Base-by-base conservation (phyloP, 2,113 vertebrate species). In the Leptodactylus fuscus region DNA sequence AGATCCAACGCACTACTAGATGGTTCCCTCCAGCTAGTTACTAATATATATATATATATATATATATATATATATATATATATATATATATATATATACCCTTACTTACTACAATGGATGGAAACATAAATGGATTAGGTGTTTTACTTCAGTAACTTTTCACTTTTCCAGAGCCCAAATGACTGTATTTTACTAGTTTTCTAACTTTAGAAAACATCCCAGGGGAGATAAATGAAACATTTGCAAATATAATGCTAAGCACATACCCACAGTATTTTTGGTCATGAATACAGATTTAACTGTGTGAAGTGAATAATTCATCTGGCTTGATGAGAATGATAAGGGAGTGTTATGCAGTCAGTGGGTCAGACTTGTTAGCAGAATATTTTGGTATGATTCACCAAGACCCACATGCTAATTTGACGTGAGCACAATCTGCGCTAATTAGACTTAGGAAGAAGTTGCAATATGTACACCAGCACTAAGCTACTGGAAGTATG, bases 311-410 rank as follows among this genome's bases (percentile, higher is more conserved):
- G 18, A 69, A 69, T 69, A 38, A 69, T 69, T 69, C 65, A 69
- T 69, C 32, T 69, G 34, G 16, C 6, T 38, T 69, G 65, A 38
- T 69, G 32, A 69, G 32, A 69, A 69, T 38, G 20, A 38, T 10
- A 69, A 22, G 18, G 34, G 38, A 38, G 71, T 29, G 1, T 27
- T 24, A 73, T 44, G 41, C 41, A 46, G 41, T 46, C 71, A 29
- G 24, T 75, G 44, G 71, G 71, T 48, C 71, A 48, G 12, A 49
- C 41, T 75, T 69, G 32, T 38, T 46, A 75, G 71, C 6, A 29
- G 41, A 75, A 75, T 75, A 48, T 75, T 29, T 75, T 16, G 15
- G 49, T 27, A 75, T 46, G 10, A 75, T 48, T 75, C 71, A 49
- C 41, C 6, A 15, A 29, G 16, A 27, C 44, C n/a, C 71, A 75